Evolutionary conservation across 2,888 invertebrate genomes (phyloP), one percentile per base, ranked within the genome.

Genomic region (Tolmerus cingulatus): DNA sequence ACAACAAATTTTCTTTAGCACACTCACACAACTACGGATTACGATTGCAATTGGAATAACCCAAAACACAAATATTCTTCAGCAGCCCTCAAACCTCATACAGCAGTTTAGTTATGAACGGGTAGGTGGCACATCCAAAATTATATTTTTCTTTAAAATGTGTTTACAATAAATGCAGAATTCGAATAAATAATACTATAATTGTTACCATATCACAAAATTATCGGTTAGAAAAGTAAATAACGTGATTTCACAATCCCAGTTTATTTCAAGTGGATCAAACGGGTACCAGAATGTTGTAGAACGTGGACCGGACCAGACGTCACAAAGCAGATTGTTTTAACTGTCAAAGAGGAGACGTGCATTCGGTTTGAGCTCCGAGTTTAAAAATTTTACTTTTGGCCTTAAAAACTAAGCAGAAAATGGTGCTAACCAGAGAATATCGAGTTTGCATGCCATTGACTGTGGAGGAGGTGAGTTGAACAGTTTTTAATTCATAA

Each of bases 361-460:
- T 55, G 7, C 16, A 19, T 23, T 66, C 12, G 66, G 4, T 8
- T 23, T 66, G 66, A 19, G 66, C 19, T 66, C 19, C 4, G 27
- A 23, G 2, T 8, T 66, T 23, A 19, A 66, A 66, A 66, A 66
- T 23, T 66, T n/a, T 14, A 46, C 12, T 66, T 14, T 66, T 66
- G 66, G 23, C 66, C 12, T 23, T 8, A 66, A 12, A 23, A 23
- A 9, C 12, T 19, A 66, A 66, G 66, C 5, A 78, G 43, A 92
- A 90, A 88, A 98, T 97, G 97, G 97, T 97, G 90, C 93, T 97
- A 89, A 95, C 96, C 5, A 97, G 97, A 92, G 98, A 98, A 93
- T 98, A 96, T 91, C 94, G 97, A 91, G 96, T 98, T 92, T 97
- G 97, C 91, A 98, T 98, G 97, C 98, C 98, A 14, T 94, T 98